phyloP scores from a whole-genome alignment of 2,797 vertebrate species.

The Gallirallus australis region DNA sequence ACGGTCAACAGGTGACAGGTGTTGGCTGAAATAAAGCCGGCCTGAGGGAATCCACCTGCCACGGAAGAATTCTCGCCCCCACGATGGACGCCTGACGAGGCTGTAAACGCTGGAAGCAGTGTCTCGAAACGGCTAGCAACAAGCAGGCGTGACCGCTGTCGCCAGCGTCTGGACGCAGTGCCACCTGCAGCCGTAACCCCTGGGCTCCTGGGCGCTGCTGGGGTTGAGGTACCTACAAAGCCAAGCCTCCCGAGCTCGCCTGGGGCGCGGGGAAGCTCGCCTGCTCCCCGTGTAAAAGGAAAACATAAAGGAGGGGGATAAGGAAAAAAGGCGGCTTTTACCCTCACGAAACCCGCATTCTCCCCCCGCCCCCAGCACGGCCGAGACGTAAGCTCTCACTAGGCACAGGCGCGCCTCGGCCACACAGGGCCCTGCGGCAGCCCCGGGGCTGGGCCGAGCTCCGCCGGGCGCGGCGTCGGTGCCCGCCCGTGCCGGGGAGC shows the following conservation, averaged over 20 bases:
- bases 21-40: background rate
- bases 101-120: background rate
- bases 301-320: background rate
- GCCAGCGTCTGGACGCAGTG: background rate
- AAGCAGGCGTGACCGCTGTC: background rate
- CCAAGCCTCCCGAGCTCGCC: conserved; percentile 64
- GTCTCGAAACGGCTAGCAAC: accelerated
- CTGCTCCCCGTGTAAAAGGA: accelerated
- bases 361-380: accelerated
- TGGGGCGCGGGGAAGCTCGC: conserved; percentile 23
- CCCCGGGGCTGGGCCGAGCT: background rate
- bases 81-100: background rate
- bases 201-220: conserved; percentile 88
- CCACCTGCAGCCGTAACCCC: conserved; percentile 82
- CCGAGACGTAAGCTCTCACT: background rate
- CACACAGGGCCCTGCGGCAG: background rate
- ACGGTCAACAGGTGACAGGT: background rate
- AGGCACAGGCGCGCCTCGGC: background rate
- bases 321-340: background rate
- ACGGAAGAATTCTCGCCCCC: background rate
- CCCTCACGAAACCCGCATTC: background rate
- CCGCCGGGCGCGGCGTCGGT: background rate
- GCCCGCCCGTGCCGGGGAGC: background rate
- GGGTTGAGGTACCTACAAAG: conserved; percentile 90
- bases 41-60: background rate